Base-by-base conservation (phyloP, 2,888 invertebrate species). In the Meteorus cinctellus region DNA sequence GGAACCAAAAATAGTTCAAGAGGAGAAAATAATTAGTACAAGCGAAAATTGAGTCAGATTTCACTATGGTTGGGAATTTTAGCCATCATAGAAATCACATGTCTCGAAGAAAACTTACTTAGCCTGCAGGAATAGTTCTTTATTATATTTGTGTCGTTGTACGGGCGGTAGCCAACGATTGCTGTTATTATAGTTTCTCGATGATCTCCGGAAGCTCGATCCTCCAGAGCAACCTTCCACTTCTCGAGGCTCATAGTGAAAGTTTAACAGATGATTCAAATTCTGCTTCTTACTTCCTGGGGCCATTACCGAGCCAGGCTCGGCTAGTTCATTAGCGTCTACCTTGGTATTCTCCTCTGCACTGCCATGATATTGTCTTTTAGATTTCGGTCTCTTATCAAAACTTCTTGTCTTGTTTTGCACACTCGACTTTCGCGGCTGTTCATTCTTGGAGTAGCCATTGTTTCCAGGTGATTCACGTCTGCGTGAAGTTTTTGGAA, bases 91-190 rank as follows among this genome's bases (percentile, higher is more conserved):
- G 12, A 60, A 60, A 66, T 65, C 4, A n/a, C 60, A 36, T 34
- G 24, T 73, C 19, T 27, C 16, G 60, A 29, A 29, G 24, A 74
- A 51, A 68, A 78, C 84, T 60, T 91, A 97, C 97, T 97, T 97
- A 77, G 98, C 97, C 91, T 98, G 96, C 78, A 98, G 91, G 90
- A 96, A 98, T 86, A 97, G 95, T 88, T 98, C 97, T 91, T 97
- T 97, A 89, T 96, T 97, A 90, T 96, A 97, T 87, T 94, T 95
- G 84, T 94, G 94, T 77, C 92, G 92, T 77, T 90, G 90, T 63
- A 86, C 78, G 48, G 91, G 90, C 77, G 90, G 89, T 82, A 91
- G 86, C 89, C 88, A 89, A 78, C 90, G 89, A 84, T 90, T 89
- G 62, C 79, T 83, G 71, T 83, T 82, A 72, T 84, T 83, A 66